A percentile compares a stretch with the other conserved stretches of the same genome.
Conservation (phyloP, 2,888 invertebrate genomes). For the Lasioglossum malachurum region DNA sequence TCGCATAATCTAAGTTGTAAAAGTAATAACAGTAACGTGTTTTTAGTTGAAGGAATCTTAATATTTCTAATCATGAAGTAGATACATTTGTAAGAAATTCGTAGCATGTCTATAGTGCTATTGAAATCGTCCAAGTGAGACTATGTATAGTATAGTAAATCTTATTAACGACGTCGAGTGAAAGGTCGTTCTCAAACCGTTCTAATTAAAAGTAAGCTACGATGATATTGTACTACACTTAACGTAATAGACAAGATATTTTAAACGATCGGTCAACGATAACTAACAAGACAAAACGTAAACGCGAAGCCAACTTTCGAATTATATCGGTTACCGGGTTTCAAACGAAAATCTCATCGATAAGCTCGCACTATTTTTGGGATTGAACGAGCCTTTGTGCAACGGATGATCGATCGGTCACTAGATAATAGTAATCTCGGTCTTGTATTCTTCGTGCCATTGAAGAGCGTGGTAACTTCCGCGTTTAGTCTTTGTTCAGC, state of each 20-base stretch:
- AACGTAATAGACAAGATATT: constrained; percentile 28
- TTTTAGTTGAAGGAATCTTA: constrained; percentile 22
- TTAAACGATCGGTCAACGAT: constrained; percentile 39
- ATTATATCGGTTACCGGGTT: constrained; percentile 16
- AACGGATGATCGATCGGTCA: constrained; percentile 30
- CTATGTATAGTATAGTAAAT: constrained; percentile 56
- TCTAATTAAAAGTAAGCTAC: constrained; percentile 51
- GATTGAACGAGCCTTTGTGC: neutral
- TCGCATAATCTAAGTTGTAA: constrained; percentile 12
- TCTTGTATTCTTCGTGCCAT: constrained; percentile 80
- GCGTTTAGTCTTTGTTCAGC: constrained; percentile 82
- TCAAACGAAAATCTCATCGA: neutral
- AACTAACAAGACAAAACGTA: neutral
- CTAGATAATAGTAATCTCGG: constrained; percentile 36
- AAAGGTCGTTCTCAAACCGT: constrained; percentile 52
- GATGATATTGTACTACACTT: constrained; percentile 47
- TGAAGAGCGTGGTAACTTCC: constrained; percentile 83
- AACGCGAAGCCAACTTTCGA: neutral
- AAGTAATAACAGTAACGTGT: constrained; percentile 1
- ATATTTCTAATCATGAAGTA: constrained; percentile 35
- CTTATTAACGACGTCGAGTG: constrained; percentile 36
- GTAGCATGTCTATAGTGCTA: constrained; percentile 44
- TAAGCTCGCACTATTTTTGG: constrained; percentile 15
- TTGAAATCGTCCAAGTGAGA: constrained; percentile 57
- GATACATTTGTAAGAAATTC: constrained; percentile 40